Evolutionary conservation across 2,113 vertebrate species (phyloP).

Genomic region (Tachysurus fulvidraco): DNA sequence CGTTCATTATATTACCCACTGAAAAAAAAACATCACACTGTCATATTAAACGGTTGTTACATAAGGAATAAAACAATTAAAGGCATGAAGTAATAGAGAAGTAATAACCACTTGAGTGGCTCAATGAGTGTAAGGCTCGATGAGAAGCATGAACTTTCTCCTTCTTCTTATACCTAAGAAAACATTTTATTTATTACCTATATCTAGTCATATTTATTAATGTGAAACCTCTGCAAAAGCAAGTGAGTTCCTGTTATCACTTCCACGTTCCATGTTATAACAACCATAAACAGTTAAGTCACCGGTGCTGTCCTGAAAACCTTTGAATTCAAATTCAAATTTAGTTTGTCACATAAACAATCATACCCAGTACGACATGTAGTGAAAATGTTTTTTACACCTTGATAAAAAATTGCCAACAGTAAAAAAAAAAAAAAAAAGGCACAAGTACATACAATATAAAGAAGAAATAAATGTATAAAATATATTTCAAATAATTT

Average conservation of each 20-base stretch:
- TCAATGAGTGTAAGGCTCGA: background rate
- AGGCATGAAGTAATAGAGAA: background rate
- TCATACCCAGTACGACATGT: too few species aligned
- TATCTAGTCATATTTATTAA: background rate
- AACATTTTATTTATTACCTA: background rate
- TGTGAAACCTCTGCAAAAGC: background rate
- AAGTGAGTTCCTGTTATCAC: background rate
- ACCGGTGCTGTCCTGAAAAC: too few species aligned
- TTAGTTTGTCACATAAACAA: too few species aligned
- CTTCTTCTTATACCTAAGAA: background rate
- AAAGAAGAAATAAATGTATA: too few species aligned
- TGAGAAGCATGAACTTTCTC: background rate
- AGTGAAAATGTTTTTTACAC: too few species aligned
- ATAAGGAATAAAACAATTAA: background rate
- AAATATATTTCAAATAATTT: too few species aligned
- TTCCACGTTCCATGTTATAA: too few species aligned
- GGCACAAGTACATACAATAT: too few species aligned
- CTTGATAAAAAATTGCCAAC: too few species aligned
- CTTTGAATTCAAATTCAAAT: too few species aligned
- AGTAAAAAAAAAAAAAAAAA: too few species aligned
- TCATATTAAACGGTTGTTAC: background rate
- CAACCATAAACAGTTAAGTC: too few species aligned
- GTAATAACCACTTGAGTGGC: background rate
- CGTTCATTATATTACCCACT: background rate
- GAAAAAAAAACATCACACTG: background rate